Evolutionary conservation across 1,140 invertebrate species (phyloP), one percentile per base, ranked within the genome.

Genomic region (Neodiprion lecontei): DNA sequence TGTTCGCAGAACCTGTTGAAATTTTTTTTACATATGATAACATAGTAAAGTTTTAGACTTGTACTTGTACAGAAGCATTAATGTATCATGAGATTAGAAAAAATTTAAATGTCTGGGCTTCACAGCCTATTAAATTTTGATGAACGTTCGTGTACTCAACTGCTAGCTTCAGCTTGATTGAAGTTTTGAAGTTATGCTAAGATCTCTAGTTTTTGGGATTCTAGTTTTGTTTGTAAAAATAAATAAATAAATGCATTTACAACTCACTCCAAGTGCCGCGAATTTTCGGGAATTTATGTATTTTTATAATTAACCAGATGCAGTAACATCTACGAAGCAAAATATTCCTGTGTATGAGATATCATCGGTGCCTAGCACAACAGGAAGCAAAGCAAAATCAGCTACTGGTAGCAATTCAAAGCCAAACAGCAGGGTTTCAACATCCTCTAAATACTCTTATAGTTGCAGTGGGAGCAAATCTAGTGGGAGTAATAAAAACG

Each of bases 341-440:
- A 88, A 87, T 77, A 83, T 86, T 73, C 81, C 84, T 17, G 73
- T 83, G 11, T 69, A 82, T n/a, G 81, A 85, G 48, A 76, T 78
- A 68, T 75, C 75, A 23, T 76, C 74, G 7, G 67, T 70, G 40
- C 8, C 72, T 1, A 80, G 66, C 9, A 74, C 74, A 40, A 72
- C 76, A 50, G 74, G 9, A 72, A 69, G 75, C 47, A 83, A 79
- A 79, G 80, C 77, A 40, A 83, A 76, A 75, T 83, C 67, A 23
- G 75, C 75, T 14, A 83, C 83, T n/a, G 84, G 85, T 14, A 80
- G 74, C 53, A 78, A 82, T 69, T 81, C 79, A 1, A 83, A 84
- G 68, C 67, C 80, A 50, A 82, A 75, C 75, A 75, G 74, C 14
- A 76, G 75, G 69, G 70, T 76, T 21, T 74, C 80, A 23, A 74